These are phyloP conservation scores for Epirrhoe tristata DNA, from an alignment of 2,888 invertebrate species.

Conservation along the genomic window DNA sequence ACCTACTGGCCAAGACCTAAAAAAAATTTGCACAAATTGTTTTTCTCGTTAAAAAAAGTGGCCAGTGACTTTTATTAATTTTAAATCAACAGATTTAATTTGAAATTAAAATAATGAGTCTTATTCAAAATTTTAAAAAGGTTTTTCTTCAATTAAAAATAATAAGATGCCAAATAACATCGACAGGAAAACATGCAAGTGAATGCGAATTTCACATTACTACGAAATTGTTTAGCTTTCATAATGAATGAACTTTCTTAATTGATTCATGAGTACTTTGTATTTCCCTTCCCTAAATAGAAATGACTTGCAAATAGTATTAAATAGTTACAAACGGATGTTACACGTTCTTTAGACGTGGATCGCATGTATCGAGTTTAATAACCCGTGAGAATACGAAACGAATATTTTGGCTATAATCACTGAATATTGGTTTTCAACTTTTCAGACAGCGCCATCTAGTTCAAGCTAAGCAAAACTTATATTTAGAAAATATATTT, in stretches of 20 bases:
- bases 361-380: slow-evolving; percentile 46
- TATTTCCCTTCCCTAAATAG: slow-evolving; percentile 54
- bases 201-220: slow-evolving; percentile 2
- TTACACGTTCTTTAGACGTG: slow-evolving; percentile 51
- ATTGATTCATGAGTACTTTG: slow-evolving; percentile 43
- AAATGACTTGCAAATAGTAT: slow-evolving; percentile 59
- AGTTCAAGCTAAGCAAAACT: too few relatives aligned
- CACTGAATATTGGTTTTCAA: background rate
- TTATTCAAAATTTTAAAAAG: background rate
- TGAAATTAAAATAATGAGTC: background rate
- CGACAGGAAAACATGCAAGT: background rate
- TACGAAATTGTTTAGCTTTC: background rate
- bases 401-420: slow-evolving; percentile 14
- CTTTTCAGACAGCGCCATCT: background rate
- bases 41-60: background rate
- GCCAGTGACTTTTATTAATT: background rate
- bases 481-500: too few relatives aligned
- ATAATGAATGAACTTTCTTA: slow-evolving; percentile 38
- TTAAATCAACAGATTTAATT: background rate
- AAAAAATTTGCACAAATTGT: background rate
- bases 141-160: background rate
- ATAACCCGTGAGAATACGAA: slow-evolving; percentile 54
- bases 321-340: slow-evolving; percentile 55
- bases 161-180: background rate
- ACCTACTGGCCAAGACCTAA: too few relatives aligned